Base-by-base conservation (phyloP, 1,140 invertebrate genomes). In the Littorina saxatilis region DNA sequence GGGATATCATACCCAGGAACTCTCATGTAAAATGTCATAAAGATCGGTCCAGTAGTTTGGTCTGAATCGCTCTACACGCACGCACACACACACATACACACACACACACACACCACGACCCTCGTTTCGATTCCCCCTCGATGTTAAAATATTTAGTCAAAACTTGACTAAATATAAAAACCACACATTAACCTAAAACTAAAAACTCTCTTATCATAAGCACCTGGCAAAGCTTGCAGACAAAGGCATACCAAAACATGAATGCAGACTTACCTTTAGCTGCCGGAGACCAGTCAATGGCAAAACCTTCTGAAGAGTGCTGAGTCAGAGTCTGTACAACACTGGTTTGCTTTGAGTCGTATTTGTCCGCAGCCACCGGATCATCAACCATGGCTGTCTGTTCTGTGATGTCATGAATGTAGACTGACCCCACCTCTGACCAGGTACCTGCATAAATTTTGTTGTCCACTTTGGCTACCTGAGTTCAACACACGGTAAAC, bases 231-330 rank as follows among this genome's bases (percentile, higher is more conserved):
- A 73, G 11, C 27, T 13, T 35, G 37, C 23, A 35, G 27, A 4
- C 37, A 73, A 7, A 15, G 29, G 23, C 39, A 73, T 13, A 11
- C 9, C 27, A 5, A 27, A 29, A 66, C 23, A 4, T 35, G 27
- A 32, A 13, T 3, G 23, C 50, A 15, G 4, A 47, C 91, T 63
- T 95, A 92, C 98, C 98, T 85, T 94, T 91, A 83, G 95, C 94
- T 74, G 95, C 95, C 27, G 94, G 91, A 87, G 95, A 97, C 99
- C 99, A 99, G 93, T 98, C 98, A 43, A 99, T 88, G 4, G 96
- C 98, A 94, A 96, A 99, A 2, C 99, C 99, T 94, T 99, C 98
- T 73, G 95, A 94, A 82, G 95, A 94, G 92, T 99, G 98, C 13
- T 98, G 98, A 93, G 94, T 95, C 88, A 99, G 99, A 20, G 96